Percentiles rank a stretch among this genome's conserved stretches.
These are phyloP conservation scores for Riptortus pedestris DNA, from an alignment of 1,140 invertebrate genomes.

Conservation along the genomic window DNA sequence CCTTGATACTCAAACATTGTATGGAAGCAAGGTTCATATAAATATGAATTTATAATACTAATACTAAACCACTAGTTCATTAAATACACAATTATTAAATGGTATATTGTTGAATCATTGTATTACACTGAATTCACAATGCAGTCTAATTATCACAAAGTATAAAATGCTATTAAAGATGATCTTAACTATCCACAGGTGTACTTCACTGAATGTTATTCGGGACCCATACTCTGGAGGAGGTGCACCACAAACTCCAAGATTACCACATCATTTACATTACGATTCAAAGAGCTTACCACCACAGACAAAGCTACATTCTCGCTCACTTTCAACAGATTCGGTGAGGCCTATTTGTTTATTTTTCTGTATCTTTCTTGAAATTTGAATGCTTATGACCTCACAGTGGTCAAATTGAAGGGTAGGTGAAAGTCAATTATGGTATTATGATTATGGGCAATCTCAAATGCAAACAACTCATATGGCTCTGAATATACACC, in stretches of 20 bases:
- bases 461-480: too few species aligned
- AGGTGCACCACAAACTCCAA: conserved; percentile 37
- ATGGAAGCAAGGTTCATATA: too few species aligned
- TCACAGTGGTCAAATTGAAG: not conserved
- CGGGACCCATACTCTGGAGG: conserved; percentile 48
- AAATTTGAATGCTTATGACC: not conserved
- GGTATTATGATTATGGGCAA: too few species aligned
- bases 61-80: too few species aligned
- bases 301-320: conserved; percentile 39
- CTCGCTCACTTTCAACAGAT: conserved; percentile 55
- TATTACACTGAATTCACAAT: too few species aligned
- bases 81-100: too few species aligned
- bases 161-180: too few species aligned
- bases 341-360: conserved; percentile 40
- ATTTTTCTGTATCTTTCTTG: not conserved
- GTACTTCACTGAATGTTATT: conserved; percentile 73
- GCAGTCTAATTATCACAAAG: too few species aligned
- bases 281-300: conserved; percentile 38
- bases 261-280: conserved; percentile 38
- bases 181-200: conserved; percentile 40
- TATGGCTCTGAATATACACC: too few species aligned
- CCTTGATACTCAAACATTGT: too few species aligned
- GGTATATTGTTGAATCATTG: too few species aligned
- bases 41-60: too few species aligned
- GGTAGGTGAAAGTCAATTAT: not conserved